Conservation (phyloP, 1,140 invertebrate genomes). For the Amphibalanus amphitrite region DNA sequence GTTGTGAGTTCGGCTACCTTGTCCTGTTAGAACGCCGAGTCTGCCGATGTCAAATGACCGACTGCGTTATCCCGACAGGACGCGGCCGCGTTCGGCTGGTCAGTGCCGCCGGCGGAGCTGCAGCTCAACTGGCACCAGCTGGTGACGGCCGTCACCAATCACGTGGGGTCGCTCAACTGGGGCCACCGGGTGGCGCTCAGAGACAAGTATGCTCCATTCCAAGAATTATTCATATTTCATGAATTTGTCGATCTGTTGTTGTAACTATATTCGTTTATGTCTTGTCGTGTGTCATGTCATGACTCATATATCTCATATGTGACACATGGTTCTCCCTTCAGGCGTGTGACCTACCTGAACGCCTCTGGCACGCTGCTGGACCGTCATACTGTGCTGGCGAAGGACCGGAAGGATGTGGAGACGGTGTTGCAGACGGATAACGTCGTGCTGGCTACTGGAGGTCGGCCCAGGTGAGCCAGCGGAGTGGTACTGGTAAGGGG, state of each 20-base stretch:
- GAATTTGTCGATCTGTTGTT: no score
- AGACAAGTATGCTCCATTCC: constrained; percentile 37
- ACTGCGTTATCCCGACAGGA: no score
- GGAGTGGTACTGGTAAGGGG: no score
- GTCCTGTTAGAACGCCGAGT: no score
- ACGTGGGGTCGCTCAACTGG: constrained; percentile 44
- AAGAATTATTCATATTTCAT: no score
- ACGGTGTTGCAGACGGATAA: not conserved
- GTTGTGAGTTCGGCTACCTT: no score
- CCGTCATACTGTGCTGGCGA: constrained; percentile 40
- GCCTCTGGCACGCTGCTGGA: constrained; percentile 68
- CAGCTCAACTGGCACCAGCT: constrained; percentile 37
- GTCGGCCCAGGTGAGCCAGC: not conserved
- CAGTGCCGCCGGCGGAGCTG: not conserved
- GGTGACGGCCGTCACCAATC: constrained; percentile 36
- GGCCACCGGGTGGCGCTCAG: constrained; percentile 38
- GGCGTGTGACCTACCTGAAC: constrained; percentile 73
- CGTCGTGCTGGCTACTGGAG: not conserved
- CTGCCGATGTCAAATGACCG: no score
- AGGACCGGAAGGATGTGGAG: not conserved
- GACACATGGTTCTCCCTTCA: no score
- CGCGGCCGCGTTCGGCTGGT: not conserved
- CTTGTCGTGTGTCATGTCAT: no score
- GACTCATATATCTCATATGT: no score
- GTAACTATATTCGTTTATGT: no score